Base-by-base conservation (phyloP, 2,797 vertebrate genomes). In the Spinibarbus caldwelli region DNA sequence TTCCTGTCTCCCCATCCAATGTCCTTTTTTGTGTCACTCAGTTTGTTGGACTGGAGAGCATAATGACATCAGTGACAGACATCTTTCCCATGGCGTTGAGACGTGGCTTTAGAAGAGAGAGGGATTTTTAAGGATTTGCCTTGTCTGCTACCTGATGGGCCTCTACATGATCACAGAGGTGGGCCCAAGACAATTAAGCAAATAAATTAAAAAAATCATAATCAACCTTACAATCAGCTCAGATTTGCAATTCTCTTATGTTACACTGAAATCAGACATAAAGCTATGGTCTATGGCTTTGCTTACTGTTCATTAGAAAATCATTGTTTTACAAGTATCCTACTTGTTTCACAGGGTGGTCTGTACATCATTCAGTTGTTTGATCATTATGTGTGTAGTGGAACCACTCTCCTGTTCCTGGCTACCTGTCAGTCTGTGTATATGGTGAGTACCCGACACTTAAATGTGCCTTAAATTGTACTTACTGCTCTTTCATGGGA, bases 21-120 rank as follows among this genome's bases (percentile, higher is more conserved):
- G 26, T 31, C 21, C 5, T 76, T 71, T 80, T 62, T 78, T 75
- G 6, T 64, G 68, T 86, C 73, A 29, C 86, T 9, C 75, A 98
- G 97, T 98, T 98, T 6, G 95, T 95, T 84, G 97, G 96, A 26
- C 90, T 98, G 71, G 97, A 98, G 92, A 97, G 96, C 89, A 90
- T 97, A 93, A 96, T 97, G 90, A 98, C 97, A 0, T 95, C 96
- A 81, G 85, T 96, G 41, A 84, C 95, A 9, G 97, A 98, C 89
- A 67, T 96, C 91, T 97, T 92, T 88, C 96, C 97, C 0, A 87
- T 86, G 62, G 91, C 95, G 26, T 94, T 97, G 80, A 93, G 92
- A 66, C 96, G 90, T 87, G 94, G 95, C 8, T 94, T 94, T 17
- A 92, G 93, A 62, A 93, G 97, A 15, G 96, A 97, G 89, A n/a